Base-by-base conservation (phyloP, 2,113 vertebrate species). In the Pedionomus torquatus region DNA sequence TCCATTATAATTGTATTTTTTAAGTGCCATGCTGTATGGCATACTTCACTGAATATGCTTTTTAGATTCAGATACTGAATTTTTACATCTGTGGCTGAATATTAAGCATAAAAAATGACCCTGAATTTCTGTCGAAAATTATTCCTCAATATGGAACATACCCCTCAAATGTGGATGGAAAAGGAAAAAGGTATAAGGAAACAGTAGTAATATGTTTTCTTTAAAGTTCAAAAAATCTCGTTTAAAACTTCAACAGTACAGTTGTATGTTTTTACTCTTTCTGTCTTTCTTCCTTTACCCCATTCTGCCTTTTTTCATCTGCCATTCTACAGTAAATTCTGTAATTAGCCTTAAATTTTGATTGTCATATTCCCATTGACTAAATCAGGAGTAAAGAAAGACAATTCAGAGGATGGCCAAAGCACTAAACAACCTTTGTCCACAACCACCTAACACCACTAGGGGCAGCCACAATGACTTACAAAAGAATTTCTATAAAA, bases 401-500 rank as follows among this genome's bases (percentile, higher is more conserved):
- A 33, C 10, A 78, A 55, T 8, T 54, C 19, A 30, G 3, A 82
- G 44, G 6, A 74, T 60, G 17, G 13, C 12, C 15, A 52, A 74
- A 81, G 33, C 41, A 70, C 39, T 28, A 37, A 74, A 21, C 18
- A 54, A 13, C 18, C 28, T 35, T 31, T 41, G 70, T 23, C 17
- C 16, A 77, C 44, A 69, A 48, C 14, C 25, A 88, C 9, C 17
- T 61, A 78, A 17, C 18, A 52, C 19, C 46, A 70, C 14, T 25
- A 70, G 25, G 9, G 9, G 19, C 1, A 0, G 35, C 6, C 0
- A 0, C 41, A 90, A 23, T 7, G 26, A 66, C 14, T 49, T 51
- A 37, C 43, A 68, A 58, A 69, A 43, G 5, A 83, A 79, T 35
- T 52, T 52, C 41, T 80, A 9, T 30, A 58, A 74, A 89, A 71